Evolutionary conservation across 2,888 invertebrate genomes (phyloP), one percentile per base, ranked within the genome.

Genomic region (Sialis lutaria): DNA sequence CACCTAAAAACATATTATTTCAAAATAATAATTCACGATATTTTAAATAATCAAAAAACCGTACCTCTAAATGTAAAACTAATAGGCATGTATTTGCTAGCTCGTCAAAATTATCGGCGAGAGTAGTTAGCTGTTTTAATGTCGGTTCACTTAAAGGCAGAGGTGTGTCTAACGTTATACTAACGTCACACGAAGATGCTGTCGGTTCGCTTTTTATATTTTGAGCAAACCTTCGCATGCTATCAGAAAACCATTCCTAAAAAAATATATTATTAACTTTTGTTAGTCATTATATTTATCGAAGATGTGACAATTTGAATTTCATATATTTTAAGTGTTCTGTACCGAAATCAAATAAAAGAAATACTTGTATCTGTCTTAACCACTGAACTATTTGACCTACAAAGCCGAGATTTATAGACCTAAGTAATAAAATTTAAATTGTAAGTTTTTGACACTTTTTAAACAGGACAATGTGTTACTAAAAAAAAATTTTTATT

Each of bases 61-160:
- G 1, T 55, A 89, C 87, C 74, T 97, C 96, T 55, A 96, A 72
- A 70, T 96, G 95, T 46, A 96, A 68, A 50, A 96, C 80, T 40
- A 97, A 69, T 50, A 96, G 72, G 58, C 93, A 93, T 46, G 87
- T 91, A 59, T 92, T 87, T 1, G 91, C 82, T 47, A 93, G 73
- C 56, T 91, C 89, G 60, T 90, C 84, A 61, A 90, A 91, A 52
- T 86, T 85, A 53, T 77, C 68, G 0, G 86, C 83, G 45, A 87
- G 73, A 51, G 79, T 74, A 6, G 75, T 71, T 44, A 85, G 64
- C 43, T 82, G 81, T 53, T 77, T 76, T 9, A 78, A 66, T 2
- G 74, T 70, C 9, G 73, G 67, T 51, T 74, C 72, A 22, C 76
- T 74, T 48, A 79, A 66, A 5, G 61, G 58, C 2, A 64, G 64